Percentiles rank a stretch among this genome's conserved stretches.
These are phyloP conservation scores for Pituophis catenifer DNA, from an alignment of 2,113 vertebrate genomes.

Conservation along the genomic window DNA sequence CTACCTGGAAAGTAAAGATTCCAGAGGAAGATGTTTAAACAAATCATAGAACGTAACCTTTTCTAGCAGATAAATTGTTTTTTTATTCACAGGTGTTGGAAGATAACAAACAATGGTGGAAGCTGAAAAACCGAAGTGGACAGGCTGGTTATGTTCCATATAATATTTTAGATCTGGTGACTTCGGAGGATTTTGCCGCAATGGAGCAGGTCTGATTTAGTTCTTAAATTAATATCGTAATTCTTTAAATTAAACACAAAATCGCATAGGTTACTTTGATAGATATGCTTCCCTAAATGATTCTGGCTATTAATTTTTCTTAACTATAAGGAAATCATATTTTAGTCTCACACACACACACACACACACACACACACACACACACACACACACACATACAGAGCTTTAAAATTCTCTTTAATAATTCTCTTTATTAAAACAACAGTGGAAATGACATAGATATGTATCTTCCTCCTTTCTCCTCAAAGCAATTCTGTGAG, in stretches of 20 bases:
- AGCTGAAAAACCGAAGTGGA: slow-evolving; percentile 85
- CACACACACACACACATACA: no score
- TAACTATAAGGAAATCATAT: neutral
- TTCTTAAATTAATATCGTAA: neutral
- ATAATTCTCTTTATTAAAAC: neutral
- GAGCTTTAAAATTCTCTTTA: neutral
- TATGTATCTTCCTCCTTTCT: neutral
- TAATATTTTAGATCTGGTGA: slow-evolving; percentile 84
- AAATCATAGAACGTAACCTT: neutral
- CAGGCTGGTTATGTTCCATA: slow-evolving; percentile 88
- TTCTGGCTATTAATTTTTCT: neutral
- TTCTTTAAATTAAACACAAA: neutral
- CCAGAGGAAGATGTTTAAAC: neutral
- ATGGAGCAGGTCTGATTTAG: slow-evolving; percentile 39
- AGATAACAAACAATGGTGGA: slow-evolving; percentile 94
- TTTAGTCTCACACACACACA: neutral
- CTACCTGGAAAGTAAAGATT: neutral
- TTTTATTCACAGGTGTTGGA: slow-evolving; percentile 81
- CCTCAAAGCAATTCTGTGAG: neutral
- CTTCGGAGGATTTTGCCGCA: slow-evolving; percentile 70
- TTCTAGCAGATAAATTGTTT: neutral
- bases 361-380: no score
- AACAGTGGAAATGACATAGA: neutral
- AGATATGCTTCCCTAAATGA: neutral
- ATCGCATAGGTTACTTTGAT: neutral